These are phyloP conservation scores for Eclectus roratus DNA, from an alignment of 2,113 vertebrate genomes.

Conservation along the genomic window DNA sequence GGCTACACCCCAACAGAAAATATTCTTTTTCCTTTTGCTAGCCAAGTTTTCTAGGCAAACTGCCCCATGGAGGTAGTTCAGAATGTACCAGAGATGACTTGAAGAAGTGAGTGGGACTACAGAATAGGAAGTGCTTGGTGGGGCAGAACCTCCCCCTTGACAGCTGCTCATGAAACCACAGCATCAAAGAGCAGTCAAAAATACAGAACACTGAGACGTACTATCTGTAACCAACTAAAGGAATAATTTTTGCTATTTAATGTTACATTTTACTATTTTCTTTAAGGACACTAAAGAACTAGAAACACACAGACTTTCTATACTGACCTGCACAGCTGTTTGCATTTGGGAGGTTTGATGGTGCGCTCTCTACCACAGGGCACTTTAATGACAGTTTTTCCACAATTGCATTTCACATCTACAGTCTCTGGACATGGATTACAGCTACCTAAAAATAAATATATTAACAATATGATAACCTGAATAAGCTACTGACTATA, in stretches of 20 bases:
- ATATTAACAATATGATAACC: neutral
- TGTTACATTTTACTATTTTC: neutral
- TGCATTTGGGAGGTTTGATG: conserved; percentile 85
- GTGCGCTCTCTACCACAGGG: conserved; percentile 87
- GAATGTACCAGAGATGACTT: neutral
- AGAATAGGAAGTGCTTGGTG: neutral
- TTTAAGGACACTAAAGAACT: neutral
- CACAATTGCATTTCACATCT: conserved; percentile 83
- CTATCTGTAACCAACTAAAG: neutral
- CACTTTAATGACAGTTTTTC: conserved; percentile 79
- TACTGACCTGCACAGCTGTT: conserved; percentile 83
- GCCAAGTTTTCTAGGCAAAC: neutral
- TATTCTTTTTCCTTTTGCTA: neutral
- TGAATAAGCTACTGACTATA: neutral
- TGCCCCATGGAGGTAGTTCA: neutral
- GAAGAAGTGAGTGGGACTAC: neutral
- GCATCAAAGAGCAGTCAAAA: neutral
- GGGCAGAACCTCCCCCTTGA: neutral
- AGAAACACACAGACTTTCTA: neutral
- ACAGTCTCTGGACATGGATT: conserved; percentile 87
- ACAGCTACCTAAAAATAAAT: conserved; percentile 80
- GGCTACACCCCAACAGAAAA: neutral
- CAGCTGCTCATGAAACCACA: neutral
- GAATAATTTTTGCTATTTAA: neutral
- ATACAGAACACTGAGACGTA: neutral